Evolutionary conservation across 2,113 vertebrate genomes (phyloP), one percentile per base, ranked within the genome.

Genomic region (Gambusia affinis): DNA sequence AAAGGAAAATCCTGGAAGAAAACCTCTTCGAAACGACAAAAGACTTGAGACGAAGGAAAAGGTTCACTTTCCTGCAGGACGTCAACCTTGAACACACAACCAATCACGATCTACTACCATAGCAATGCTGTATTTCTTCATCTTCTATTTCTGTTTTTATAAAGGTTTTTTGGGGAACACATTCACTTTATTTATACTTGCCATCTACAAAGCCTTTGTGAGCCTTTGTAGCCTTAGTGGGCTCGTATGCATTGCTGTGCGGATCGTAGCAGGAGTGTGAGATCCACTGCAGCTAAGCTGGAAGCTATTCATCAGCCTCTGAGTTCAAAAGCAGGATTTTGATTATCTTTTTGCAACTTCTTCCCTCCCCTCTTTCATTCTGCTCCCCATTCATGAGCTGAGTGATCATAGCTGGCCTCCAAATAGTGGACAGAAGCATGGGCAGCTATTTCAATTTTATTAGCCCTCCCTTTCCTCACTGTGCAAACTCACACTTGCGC

Each of bases 371-470:
- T 67, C 80, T 92, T 88, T 87, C 75, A 84, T 89, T 79, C 64
- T 37, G 68, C 89, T 73, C 82, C 82, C 73, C 72, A 90, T 87
- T 85, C 72, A 44, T 73, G 88, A 90, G 70, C 81, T 66, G 78
- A 88, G 89, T 88, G 90, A 93, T 93, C 91, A 90, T 81, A 92
- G 87, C 82, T 76, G 33, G 8, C 75, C 84, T 86, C 91, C 86
- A 90, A 90, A 82, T 70, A 62, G 74, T 68, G 70, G 82, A 88
- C 88, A 81, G 81, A 93, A 90, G 90, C 87, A 81, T 68, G 75
- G 47, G 80, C 76, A 85, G 87, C 86, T 87, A 85, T 92, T 92
- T 89, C 83, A 76, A 85, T 83, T 83, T 15, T 64, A 77, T 72
- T 67, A 67, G 78, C 78, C 80, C 68, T 70, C 64, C 82, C 78